Evolutionary conservation across 2,888 invertebrate species (phyloP).

Genomic region (Ctenicera cuprea): DNA sequence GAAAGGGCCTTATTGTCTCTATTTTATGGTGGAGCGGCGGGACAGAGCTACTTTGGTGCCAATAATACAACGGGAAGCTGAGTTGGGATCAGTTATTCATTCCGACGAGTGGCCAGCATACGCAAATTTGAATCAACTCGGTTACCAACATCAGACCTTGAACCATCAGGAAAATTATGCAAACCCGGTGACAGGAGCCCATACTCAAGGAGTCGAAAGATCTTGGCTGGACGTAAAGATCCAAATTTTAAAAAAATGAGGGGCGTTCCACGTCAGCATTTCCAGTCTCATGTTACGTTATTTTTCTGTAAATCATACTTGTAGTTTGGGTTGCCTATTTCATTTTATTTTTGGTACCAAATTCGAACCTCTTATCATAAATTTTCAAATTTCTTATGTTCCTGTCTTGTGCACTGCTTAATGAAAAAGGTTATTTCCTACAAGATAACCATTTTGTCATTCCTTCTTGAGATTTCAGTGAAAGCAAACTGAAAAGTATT

Average conservation of each 20-base stretch:
- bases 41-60: not conserved
- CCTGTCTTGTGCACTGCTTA: too few relatives aligned
- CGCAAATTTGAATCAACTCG: not conserved
- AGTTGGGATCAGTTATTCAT: not conserved
- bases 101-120: not conserved
- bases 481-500: too few relatives aligned
- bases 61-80: constrained; percentile 4
- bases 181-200: not conserved
- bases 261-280: not conserved
- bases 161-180: not conserved
- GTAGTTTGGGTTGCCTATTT: too few relatives aligned
- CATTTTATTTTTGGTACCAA: too few relatives aligned
- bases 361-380: too few relatives aligned
- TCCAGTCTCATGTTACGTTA: not conserved
- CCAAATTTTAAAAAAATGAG: not conserved
- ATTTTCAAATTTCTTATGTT: too few relatives aligned
- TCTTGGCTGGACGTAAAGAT: too few relatives aligned
- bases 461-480: too few relatives aligned
- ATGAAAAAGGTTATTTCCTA: too few relatives aligned
- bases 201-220: too few relatives aligned
- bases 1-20: constrained; percentile 5
- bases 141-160: not conserved
- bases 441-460: too few relatives aligned
- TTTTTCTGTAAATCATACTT: too few relatives aligned
- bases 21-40: constrained; percentile 13